Evolutionary conservation across 2,113 vertebrate species (phyloP), one percentile per base, ranked within the genome.

Genomic region (Podilymbus podiceps): DNA sequence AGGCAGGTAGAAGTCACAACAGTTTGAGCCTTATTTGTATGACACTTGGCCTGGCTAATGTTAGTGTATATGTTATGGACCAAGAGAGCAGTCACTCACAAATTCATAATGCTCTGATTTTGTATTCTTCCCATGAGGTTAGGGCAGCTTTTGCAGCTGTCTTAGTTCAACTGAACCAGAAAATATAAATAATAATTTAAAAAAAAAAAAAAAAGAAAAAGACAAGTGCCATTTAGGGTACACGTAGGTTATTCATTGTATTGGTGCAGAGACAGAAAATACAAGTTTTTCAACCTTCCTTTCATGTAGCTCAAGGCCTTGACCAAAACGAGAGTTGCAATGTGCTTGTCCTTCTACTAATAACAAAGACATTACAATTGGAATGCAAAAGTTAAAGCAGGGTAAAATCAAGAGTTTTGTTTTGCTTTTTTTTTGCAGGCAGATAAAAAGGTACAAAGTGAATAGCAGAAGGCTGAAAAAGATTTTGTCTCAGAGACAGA

Each of bases 41-140:
- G 56, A 93, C n/a, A 62, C 40, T 94, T 94, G 77, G 69, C 53
- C 59, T 83, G 40, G 85, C 93, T 91, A 90, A 94, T 77, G 44
- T 69, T 90, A 63, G 80, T 50, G 25, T 74, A n/a, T 35, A 74
- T 23, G 62, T 74, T 96, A 72, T 14, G 50, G 67, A 77, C 50
- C 44, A 38, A 47, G 56, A 95, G 5, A 89, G 28, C 9, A 94
- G 28, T n/a, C 52, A 91, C 11, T 95, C 52, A 58, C 18, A 85
- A 56, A 79, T 66, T 83, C 71, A 58, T 35, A 63, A 7, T 59
- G 8, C 14, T 60, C 15, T 68, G 46, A 49, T 78, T 56, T 27
- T 11, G 3, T 52, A 30, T 74, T 91, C 56, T 66, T 27, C 21
- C 64, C 6, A 53, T n/a, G 63, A 66, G 30, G 38, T 77, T 53